These are phyloP conservation scores for Tryphoninae sp. DNA, from an alignment of 2,888 invertebrate species.

Conservation along the genomic window DNA sequence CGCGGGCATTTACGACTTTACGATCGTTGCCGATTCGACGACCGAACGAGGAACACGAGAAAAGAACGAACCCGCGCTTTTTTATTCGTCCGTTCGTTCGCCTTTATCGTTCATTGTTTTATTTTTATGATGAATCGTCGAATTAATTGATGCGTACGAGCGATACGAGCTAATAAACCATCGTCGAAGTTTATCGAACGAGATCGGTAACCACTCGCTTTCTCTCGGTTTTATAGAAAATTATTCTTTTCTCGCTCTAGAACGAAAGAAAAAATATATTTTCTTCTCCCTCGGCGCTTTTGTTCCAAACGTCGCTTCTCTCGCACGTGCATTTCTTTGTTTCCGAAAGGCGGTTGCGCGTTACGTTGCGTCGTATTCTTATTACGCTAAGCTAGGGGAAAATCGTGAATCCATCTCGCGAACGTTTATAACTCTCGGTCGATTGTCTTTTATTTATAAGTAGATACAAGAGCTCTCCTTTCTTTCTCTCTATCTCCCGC, in stretches of 20 bases:
- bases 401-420: not conserved
- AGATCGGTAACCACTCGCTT: no score
- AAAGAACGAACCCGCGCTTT: no score
- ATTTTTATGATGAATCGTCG: no score
- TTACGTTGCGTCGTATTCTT: not conserved
- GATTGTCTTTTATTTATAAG: slow-evolving; percentile 25
- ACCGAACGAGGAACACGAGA: no score
- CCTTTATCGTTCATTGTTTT: no score
- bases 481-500: not conserved
- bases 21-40: no score
- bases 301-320: not conserved
- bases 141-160: no score
- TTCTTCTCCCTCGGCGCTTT: not conserved
- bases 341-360: slow-evolving; percentile 5
- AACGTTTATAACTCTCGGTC: slow-evolving; percentile 34
- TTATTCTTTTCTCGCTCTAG: not conserved
- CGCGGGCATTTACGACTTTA: no score
- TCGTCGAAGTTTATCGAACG: no score
- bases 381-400: not conserved
- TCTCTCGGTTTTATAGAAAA: not conserved
- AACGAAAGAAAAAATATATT: not conserved
- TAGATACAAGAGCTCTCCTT: not conserved
- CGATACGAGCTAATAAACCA: no score
- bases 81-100: no score
- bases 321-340: not conserved